Base-by-base conservation (phyloP, 2,888 invertebrate species). In the Melikaiella ostensackeni region DNA sequence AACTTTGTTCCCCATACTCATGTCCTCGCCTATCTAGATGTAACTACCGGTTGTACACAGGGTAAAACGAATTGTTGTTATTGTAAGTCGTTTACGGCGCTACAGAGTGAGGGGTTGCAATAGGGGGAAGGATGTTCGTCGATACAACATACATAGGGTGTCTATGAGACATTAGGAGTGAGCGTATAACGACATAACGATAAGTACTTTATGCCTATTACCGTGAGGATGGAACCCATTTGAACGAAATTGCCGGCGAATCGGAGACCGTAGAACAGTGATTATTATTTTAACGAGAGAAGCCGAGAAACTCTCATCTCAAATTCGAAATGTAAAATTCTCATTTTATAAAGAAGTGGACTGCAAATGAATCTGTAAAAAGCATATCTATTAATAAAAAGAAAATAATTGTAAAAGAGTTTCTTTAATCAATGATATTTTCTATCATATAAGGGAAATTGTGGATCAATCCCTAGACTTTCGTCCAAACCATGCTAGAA, bases 31-130 rank as follows among this genome's bases (percentile, higher is more conserved):
- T 70, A 70, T 70, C 70, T 70, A 50, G 21, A 66, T 70, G 59
- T 75, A 79, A 79, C 73, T 77, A 79, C 79, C 80, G 79, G 76
- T 77, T 75, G 66, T 55, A 57, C 63, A 76, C 80, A 80, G 80
- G 79, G 79, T 82, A 80, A 77, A 80, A 62, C 27, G 75, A 74
- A 76, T 70, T 70, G 70, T 70, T 70, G 70, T 70, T 70, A 70
- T 70, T 70, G 70, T 70, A 70, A 70, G 55, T 70, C 70, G 70
- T 70, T 70, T 70, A 50, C 70, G 70, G 33, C 70, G 70, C 70
- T 70, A 70, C 50, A 70, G 46, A 30, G 46, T 27, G 13, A 46
- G 50, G 46, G 27, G 11, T 50, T 42, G 35, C 30, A 30, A 30
- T 70, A 50, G 13, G 50, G n/a, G n/a, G 50, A 50, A 50, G 50